phyloP scores from a whole-genome alignment of 2,797 vertebrate species.

The Aplochiton taeniatus region DNA sequence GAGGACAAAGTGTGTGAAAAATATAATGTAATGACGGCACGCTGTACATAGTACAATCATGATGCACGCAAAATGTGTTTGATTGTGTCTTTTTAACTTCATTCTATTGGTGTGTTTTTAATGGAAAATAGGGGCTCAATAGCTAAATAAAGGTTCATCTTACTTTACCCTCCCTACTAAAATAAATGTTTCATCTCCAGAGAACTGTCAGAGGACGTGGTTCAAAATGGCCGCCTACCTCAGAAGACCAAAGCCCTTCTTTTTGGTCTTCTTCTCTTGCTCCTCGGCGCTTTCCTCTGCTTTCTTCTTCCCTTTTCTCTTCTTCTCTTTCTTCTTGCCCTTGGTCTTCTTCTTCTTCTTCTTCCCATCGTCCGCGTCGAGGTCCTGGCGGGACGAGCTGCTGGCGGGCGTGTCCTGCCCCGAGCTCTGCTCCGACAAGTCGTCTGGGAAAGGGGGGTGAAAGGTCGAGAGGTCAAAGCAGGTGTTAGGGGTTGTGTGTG shows the following conservation, averaged over 20 bases:
- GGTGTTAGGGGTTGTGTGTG: too few species aligned
- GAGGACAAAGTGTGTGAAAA: too few species aligned
- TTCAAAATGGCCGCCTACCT: slow-evolving; percentile 74
- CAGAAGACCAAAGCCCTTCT: slow-evolving; percentile 87
- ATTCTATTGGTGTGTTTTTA: too few species aligned
- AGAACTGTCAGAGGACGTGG: not conserved
- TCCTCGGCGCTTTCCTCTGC: slow-evolving; percentile 82
- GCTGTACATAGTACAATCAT: too few species aligned
- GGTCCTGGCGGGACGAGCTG: slow-evolving; percentile 74
- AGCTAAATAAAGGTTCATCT: too few species aligned
- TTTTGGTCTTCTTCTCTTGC: slow-evolving; percentile 87
- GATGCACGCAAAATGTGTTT: too few species aligned
- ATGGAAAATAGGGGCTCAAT: too few species aligned
- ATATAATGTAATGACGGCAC: too few species aligned
- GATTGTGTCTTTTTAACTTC: too few species aligned
- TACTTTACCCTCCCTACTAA: too few species aligned
- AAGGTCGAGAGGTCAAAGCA: not conserved
- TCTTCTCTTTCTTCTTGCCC: slow-evolving; percentile 78
- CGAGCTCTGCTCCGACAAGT: slow-evolving; percentile 86
- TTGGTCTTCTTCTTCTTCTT: slow-evolving; percentile 62
- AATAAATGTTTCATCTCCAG: too few species aligned
- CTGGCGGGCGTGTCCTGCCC: slow-evolving; percentile 82
- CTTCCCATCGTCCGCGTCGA: slow-evolving; percentile 78
- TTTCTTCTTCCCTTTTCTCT: slow-evolving; percentile 78
- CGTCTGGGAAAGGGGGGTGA: slow-evolving; percentile 67